Conservation (phyloP, 2,888 invertebrate genomes). For the Drosophila cracens region DNA sequence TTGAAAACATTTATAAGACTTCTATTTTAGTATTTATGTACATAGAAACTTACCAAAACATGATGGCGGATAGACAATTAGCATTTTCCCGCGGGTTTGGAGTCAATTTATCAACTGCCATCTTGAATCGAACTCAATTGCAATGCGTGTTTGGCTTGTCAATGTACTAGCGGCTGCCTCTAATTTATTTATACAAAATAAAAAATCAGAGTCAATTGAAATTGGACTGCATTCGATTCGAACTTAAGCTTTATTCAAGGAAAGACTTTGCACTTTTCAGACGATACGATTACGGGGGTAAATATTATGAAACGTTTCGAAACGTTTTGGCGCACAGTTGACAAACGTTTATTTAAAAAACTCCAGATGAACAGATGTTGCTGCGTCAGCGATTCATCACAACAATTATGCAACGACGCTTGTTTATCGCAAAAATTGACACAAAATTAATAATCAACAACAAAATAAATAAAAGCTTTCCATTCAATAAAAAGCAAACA, state of each 20-base stretch:
- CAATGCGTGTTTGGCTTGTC: neutral
- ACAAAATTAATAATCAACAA: neutral
- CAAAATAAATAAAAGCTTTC: constrained; percentile 37
- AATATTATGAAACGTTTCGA: constrained; percentile 25
- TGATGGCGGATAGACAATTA: constrained; percentile 87
- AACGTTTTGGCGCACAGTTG: constrained; percentile 35
- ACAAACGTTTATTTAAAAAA: constrained; percentile 17
- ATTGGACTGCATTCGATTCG: neutral
- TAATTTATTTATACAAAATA: neutral
- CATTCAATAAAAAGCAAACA: constrained; percentile 22
- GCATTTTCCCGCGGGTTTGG: constrained; percentile 87
- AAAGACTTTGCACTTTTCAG: neutral
- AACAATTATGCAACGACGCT: constrained; percentile 4
- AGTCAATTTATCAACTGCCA: constrained; percentile 84
- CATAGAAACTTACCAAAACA: constrained; percentile 86
- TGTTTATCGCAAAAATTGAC: constrained; percentile 4
- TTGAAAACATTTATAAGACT: neutral
- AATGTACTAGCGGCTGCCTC: neutral
- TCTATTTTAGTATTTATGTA: neutral
- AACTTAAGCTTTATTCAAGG: neutral
- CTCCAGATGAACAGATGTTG: constrained; percentile 1
- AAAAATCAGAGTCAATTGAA: neutral
- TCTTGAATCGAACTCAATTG: constrained; percentile 10
- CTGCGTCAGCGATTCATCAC: constrained; percentile 28
- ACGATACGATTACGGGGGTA: neutral